Conservation (phyloP, 2,797 vertebrate genomes). For the Luscinia megarhynchos region DNA sequence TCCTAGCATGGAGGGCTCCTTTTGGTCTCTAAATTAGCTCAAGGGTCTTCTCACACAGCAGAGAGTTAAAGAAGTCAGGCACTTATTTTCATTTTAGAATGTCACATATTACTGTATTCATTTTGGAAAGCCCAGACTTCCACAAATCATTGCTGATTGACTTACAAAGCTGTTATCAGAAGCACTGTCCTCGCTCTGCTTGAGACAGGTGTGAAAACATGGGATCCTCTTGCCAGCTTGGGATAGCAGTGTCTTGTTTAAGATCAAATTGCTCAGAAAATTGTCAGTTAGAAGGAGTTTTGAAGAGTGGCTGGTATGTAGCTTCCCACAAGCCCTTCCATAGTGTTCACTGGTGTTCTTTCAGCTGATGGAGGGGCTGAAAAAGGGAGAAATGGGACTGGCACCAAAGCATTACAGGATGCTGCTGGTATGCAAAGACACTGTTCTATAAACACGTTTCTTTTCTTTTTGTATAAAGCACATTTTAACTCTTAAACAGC, state of each 20-base stretch:
- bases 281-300: not conserved
- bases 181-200: not conserved
- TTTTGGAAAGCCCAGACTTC: not conserved
- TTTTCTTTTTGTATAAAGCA: not conserved
- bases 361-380: not conserved
- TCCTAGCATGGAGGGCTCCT: not conserved
- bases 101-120: not conserved
- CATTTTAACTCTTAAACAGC: not conserved
- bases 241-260: not conserved
- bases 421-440: not conserved
- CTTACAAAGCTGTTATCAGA: not conserved
- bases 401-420: not conserved
- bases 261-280: not conserved
- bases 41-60: not conserved
- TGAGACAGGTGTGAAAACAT: not conserved
- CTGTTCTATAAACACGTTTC: not conserved
- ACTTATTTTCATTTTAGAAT: not conserved
- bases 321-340: not conserved
- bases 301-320: fast-evolving
- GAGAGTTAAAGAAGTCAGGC: not conserved
- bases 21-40: not conserved
- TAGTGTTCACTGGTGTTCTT: not conserved
- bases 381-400: not conserved
- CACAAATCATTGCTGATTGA: not conserved
- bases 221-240: not conserved